Percentiles rank a stretch among this genome's conserved stretches.
Evolutionary conservation across 2,113 vertebrate species (phyloP).

Genomic region (Setophaga coronata): DNA sequence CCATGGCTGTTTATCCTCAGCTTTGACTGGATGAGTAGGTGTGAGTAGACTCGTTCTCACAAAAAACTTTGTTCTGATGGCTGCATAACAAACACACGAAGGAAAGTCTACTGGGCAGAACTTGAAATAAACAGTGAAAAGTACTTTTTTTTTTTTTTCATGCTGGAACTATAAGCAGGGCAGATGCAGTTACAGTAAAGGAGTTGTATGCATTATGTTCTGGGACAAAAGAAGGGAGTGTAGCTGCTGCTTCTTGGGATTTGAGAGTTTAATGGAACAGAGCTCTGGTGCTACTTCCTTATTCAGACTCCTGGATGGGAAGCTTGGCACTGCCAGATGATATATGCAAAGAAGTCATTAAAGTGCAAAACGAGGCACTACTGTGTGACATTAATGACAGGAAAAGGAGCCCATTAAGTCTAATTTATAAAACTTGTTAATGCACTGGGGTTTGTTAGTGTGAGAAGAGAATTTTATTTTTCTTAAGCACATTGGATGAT

Average conservation of each 20-base stretch:
- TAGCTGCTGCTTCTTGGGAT: background rate
- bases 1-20: background rate
- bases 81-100: background rate
- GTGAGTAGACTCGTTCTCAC: background rate
- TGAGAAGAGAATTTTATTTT: background rate
- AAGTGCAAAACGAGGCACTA: background rate
- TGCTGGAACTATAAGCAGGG: background rate
- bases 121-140: background rate
- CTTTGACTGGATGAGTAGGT: background rate
- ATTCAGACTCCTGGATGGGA: background rate
- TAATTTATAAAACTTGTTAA: background rate
- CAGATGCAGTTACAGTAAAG: background rate
- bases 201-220: conserved; percentile 9
- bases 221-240: conserved; percentile 56
- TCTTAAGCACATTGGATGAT: background rate
- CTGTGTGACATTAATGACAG: background rate
- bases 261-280: background rate
- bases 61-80: background rate
- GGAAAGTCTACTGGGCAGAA: background rate
- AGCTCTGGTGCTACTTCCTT: conserved; percentile 48
- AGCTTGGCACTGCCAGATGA: conserved; percentile 30
- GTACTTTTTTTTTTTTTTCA: background rate
- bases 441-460: background rate
- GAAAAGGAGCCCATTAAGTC: background rate
- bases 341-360: conserved; percentile 13